These are phyloP conservation scores for Pomacea canaliculata DNA, from an alignment of 2,888 invertebrate genomes.

Conservation along the genomic window DNA sequence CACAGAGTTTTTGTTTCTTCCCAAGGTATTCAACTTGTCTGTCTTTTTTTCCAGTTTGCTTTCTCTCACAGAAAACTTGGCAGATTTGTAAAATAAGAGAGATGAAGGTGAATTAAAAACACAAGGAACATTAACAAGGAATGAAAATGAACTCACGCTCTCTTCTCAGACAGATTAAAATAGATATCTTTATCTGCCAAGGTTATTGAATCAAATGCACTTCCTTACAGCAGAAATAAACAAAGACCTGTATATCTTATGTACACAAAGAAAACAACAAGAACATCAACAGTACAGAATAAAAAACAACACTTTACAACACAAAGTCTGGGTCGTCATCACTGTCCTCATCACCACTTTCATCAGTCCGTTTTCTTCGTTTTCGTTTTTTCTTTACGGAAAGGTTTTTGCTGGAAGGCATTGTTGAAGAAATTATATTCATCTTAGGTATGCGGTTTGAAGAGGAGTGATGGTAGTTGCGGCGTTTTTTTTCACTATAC, in stretches of 20 bases:
- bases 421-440: slow-evolving; percentile 21
- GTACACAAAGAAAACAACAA: slow-evolving; percentile 5
- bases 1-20: slow-evolving; percentile 1
- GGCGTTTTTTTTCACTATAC: slow-evolving; percentile 11
- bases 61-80: slow-evolving; percentile 10
- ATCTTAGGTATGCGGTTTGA: slow-evolving; percentile 18
- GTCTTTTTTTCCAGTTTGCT: slow-evolving; percentile 1
- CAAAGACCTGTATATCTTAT: not conserved
- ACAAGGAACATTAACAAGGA: slow-evolving; percentile 15
- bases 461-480: slow-evolving; percentile 7
- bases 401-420: slow-evolving; percentile 9
- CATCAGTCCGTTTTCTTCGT: slow-evolving; percentile 51
- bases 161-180: not conserved
- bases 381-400: slow-evolving; percentile 54
- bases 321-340: slow-evolving; percentile 63
- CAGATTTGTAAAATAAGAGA: slow-evolving; percentile 9
- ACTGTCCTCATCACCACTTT: slow-evolving; percentile 58
- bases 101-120: slow-evolving; percentile 12
- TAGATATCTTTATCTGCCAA: not conserved
- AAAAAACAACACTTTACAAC: slow-evolving; percentile 51
- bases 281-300: slow-evolving; percentile 14
- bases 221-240: not conserved
- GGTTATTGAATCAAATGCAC: not conserved
- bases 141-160: slow-evolving; percentile 6
- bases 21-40: slow-evolving; percentile 3